Conservation (phyloP, 1,140 invertebrate species). For the Drosophila nebulosa region DNA sequence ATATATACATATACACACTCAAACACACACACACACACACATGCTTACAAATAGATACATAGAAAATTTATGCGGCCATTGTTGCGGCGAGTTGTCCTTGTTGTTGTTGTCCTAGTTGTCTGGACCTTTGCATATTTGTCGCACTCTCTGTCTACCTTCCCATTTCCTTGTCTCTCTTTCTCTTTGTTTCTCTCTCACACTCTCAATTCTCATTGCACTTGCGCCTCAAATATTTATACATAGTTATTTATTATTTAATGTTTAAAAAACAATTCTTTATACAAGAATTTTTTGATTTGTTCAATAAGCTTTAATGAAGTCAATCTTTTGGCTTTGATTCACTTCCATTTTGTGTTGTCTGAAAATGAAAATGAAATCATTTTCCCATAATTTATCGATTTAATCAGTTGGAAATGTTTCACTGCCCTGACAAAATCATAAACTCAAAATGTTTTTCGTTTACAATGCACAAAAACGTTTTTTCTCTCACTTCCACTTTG, state of each 20-base stretch:
- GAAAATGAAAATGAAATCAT: constrained; percentile 53
- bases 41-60: constrained; percentile 40
- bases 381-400: constrained; percentile 76
- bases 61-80: constrained; percentile 78
- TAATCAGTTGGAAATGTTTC: constrained; percentile 77
- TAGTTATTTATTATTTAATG: constrained; percentile 37
- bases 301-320: constrained; percentile 61
- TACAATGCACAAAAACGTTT: constrained; percentile 38
- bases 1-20: constrained; percentile 6
- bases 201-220: constrained; percentile 41
- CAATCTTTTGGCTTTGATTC: constrained; percentile 17
- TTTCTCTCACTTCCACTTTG: neutral
- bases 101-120: constrained; percentile 73
- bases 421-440: constrained; percentile 75
- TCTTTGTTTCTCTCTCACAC: constrained; percentile 5
- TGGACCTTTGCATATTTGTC: constrained; percentile 70
- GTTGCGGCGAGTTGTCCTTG: constrained; percentile 68
- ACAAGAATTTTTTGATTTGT: constrained; percentile 28
- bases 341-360: constrained; percentile 38
- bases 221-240: constrained; percentile 20
- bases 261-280: constrained; percentile 41
- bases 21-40: constrained; percentile 15
- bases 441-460: constrained; percentile 45
- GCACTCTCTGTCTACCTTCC: constrained; percentile 58
- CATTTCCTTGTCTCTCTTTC: constrained; percentile 5